Evolutionary conservation across 2,113 vertebrate species (phyloP), one percentile per base, ranked within the genome.

Genomic region (Macquaria australasica): DNA sequence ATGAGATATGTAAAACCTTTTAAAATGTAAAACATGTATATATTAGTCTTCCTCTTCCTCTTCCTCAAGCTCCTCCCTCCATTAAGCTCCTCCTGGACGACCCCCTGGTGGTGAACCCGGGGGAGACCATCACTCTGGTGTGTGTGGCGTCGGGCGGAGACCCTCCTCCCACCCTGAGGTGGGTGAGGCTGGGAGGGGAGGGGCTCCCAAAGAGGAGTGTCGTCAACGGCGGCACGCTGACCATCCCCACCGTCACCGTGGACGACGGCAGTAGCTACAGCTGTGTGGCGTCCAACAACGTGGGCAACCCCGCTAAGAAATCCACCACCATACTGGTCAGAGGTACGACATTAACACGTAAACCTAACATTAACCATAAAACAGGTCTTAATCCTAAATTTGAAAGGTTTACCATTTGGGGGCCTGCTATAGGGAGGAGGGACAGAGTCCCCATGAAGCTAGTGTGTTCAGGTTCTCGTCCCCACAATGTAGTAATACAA

Each of bases 241-340:
- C 88, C 4, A 7, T 94, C 80, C 93, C 92, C 0, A 66, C 51
- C 1, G 21, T 93, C 6, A 86, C 77, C 2, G 43, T 73, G 3
- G 90, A 93, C 0, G 90, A 94, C 8, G 88, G 90, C 2, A 93
- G 94, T 2, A 20, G 50, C 51, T 94, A 93, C 91, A 93, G 48
- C 84, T 94, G 94, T 23, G n/a, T 89, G 50, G 93, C 92, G 0
- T 85, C 88, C 77, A 94, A 94, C 89, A 91, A 92, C 25, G 94
- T 94, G 28, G 94, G 94, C 14, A 93, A 89, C 75, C 64, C 89
- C 0, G 94, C 92, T 69, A 93, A 87, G 82, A 94, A 92, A 34
- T 63, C 87, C 25, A 73, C 81, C 51, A 93, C 7, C 66, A 45
- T 94, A 0, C 86, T 94, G 60, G 93, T 94, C 71, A 56, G 94